Conservation (phyloP, 2,113 vertebrate genomes). For the Hippotragus niger region DNA sequence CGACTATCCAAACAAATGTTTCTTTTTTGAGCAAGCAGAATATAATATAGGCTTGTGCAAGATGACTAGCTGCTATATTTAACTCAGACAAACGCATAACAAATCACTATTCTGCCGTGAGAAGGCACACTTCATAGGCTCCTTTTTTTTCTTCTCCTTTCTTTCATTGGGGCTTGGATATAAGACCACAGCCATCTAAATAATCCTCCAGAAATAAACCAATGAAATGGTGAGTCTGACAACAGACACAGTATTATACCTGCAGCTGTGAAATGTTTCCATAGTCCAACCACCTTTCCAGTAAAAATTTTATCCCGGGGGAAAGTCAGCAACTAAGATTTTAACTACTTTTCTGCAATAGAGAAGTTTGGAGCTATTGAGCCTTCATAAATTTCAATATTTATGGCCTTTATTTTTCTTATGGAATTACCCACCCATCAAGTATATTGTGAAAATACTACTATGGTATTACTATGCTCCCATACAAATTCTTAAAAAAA, state of each 20-base stretch:
- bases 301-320: slow-evolving; percentile 85
- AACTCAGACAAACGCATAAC: slow-evolving; percentile 87
- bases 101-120: slow-evolving; percentile 83
- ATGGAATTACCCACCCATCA: slow-evolving; percentile 57
- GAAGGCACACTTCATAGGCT: slow-evolving; percentile 80
- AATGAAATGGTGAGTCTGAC: slow-evolving; percentile 84
- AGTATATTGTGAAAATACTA: slow-evolving; percentile 56
- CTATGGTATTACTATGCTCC: background rate
- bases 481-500: background rate
- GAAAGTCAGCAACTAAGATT: slow-evolving; percentile 81
- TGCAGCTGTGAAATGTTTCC: slow-evolving; percentile 88
- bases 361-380: slow-evolving; percentile 68
- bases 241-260: slow-evolving; percentile 87
- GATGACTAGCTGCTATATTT: slow-evolving; percentile 83
- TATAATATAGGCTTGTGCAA: slow-evolving; percentile 71
- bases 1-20: slow-evolving; percentile 75
- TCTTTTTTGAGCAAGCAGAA: slow-evolving; percentile 54
- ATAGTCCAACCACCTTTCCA: slow-evolving; percentile 87
- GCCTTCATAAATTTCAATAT: slow-evolving; percentile 70
- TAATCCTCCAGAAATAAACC: slow-evolving; percentile 89
- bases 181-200: slow-evolving; percentile 89
- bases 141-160: slow-evolving; percentile 51
- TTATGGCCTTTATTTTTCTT: slow-evolving; percentile 63
- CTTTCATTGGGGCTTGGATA: slow-evolving; percentile 77
- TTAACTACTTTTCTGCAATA: slow-evolving; percentile 84